A percentile compares a stretch with the other conserved stretches of the same genome.
phyloP scores from a whole-genome alignment of 1,140 invertebrate species.

The Macrobrachium nipponense region DNA sequence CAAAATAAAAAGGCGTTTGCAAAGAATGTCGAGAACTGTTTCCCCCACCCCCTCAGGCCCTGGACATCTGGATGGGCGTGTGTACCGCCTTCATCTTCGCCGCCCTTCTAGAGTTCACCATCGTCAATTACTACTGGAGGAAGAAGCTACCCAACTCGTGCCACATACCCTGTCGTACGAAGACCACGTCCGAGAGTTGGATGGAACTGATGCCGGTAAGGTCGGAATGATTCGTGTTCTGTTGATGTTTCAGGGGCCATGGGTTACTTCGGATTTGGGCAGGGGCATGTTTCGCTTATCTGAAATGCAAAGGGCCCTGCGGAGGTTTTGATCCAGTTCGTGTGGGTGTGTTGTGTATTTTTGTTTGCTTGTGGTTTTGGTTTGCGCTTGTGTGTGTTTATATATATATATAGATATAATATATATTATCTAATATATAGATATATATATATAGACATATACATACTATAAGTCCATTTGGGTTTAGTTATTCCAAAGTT shows the following conservation, averaged over 20 bases:
- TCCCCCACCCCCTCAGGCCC: slow-evolving; percentile 66
- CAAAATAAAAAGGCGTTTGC: no score
- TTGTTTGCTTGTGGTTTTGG: no score
- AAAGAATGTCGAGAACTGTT: neutral
- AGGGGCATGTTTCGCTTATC: neutral
- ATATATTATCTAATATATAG: no score
- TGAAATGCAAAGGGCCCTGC: no score
- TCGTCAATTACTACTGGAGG: slow-evolving; percentile 72
- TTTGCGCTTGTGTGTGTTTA: no score
- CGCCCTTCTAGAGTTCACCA: slow-evolving; percentile 72
- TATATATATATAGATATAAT: no score
- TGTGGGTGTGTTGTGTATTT: no score
- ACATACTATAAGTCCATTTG: slow-evolving; percentile 28
- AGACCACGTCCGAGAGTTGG: slow-evolving; percentile 55
- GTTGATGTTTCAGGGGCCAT: neutral
- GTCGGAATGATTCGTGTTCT: no score
- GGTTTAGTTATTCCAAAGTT: no score
- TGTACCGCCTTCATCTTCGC: slow-evolving; percentile 72
- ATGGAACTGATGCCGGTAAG: slow-evolving; percentile 57
- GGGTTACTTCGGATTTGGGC: neutral
- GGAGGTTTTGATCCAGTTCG: no score
- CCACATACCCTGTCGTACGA: slow-evolving; percentile 36
- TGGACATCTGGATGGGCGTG: slow-evolving; percentile 72
- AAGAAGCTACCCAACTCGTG: slow-evolving; percentile 62
- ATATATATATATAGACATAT: neutral